These are phyloP conservation scores for Paedocypris micromegethes DNA, from an alignment of 2,797 vertebrate species.

Conservation along the genomic window DNA sequence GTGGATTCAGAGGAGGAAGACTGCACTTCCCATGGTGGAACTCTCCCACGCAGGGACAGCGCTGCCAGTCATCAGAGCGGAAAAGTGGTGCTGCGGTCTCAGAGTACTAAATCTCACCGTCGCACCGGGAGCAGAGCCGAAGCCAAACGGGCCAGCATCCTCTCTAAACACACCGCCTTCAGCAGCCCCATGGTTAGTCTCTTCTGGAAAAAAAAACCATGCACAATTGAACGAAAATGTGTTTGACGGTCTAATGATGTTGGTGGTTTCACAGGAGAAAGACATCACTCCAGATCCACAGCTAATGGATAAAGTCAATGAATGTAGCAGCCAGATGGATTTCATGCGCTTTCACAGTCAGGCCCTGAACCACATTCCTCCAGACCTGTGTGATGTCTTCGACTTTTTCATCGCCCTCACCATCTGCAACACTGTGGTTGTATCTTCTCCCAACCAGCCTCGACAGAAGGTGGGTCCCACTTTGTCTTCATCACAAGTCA, in stretches of 20 bases:
- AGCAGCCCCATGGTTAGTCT: conserved; percentile 92
- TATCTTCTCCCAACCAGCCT: conserved; percentile 90
- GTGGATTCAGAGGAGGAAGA: conserved; percentile 92
- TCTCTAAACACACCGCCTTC: conserved; percentile 92
- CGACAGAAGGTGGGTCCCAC: conserved; percentile 78
- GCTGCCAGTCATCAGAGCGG: conserved; percentile 81
- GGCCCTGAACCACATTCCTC: conserved; percentile 75
- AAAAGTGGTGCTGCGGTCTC: conserved; percentile 77
- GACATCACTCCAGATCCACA: conserved; percentile 92
- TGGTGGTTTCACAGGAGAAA: conserved; percentile 76
- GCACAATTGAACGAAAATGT: too few species aligned
- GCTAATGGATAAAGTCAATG: conserved; percentile 87
- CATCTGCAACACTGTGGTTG: conserved; percentile 94
- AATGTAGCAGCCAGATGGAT: conserved; percentile 82
- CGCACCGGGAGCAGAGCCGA: conserved; percentile 85
- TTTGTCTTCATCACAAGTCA: too few species aligned
- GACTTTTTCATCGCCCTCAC: conserved; percentile 96
- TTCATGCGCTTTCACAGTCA: conserved; percentile 74
- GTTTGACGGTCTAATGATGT: not conserved
- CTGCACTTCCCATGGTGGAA: conserved; percentile 68
- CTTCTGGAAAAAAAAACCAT: too few species aligned
- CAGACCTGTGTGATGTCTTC: conserved; percentile 83
- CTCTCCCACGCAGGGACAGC: conserved; percentile 78
- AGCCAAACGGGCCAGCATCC: conserved; percentile 87
- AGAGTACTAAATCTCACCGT: conserved; percentile 87